Conservation (phyloP, 2,888 invertebrate species). For the Drosophila aldrichi region DNA sequence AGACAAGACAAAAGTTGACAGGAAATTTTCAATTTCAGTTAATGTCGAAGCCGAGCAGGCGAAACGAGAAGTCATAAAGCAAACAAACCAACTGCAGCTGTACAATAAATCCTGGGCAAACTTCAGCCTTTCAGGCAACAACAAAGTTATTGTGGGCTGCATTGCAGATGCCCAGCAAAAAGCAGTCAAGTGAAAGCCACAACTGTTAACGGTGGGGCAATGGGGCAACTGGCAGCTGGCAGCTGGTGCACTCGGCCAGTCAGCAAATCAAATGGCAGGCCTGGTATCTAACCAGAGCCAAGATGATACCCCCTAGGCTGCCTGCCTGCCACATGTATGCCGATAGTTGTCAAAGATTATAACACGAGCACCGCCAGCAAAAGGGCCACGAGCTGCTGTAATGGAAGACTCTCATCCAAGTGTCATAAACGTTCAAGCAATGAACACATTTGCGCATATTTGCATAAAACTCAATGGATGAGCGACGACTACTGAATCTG, state of each 20-base stretch:
- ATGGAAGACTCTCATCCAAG: constrained; percentile 9
- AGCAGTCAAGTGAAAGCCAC: constrained; percentile 6
- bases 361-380: constrained; percentile 60
- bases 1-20: constrained; percentile 66
- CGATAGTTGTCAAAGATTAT: constrained; percentile 80
- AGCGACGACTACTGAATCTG: constrained; percentile 30
- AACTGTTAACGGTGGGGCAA: constrained; percentile 57
- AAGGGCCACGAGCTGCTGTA: constrained; percentile 9
- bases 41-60: constrained; percentile 28
- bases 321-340: constrained; percentile 67
- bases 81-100: constrained; percentile 36
- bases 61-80: constrained; percentile 51
- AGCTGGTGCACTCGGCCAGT: constrained; percentile 61
- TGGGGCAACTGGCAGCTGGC: constrained; percentile 59
- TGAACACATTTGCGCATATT: constrained; percentile 79
- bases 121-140: constrained; percentile 23
- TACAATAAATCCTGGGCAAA: constrained; percentile 24
- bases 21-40: constrained; percentile 76
- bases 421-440: constrained; percentile 69
- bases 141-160: constrained; percentile 25
- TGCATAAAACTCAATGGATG: constrained; percentile 70
- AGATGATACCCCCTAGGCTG: constrained; percentile 8
- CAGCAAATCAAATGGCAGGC: constrained; percentile 71
- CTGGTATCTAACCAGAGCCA: not conserved
- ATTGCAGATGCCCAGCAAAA: constrained; percentile 28